Conservation (phyloP, 2,113 vertebrate genomes). For the Podarcis cretensis region DNA sequence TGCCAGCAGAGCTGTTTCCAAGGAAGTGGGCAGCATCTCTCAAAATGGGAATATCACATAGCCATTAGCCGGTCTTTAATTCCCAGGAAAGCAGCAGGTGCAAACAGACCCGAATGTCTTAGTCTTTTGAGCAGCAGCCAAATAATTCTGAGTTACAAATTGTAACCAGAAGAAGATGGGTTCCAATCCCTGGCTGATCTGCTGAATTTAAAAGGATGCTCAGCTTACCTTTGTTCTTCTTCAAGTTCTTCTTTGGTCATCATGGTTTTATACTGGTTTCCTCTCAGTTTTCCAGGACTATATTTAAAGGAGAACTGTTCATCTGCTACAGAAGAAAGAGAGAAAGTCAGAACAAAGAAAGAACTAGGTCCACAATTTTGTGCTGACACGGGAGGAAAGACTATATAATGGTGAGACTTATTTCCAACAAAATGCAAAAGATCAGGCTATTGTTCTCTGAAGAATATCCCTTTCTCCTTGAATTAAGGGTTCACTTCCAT, state of each 20-base stretch:
- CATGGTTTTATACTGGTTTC: constrained; percentile 85
- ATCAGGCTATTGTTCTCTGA: background rate
- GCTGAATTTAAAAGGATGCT: constrained; percentile 25
- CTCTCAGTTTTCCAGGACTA: constrained; percentile 83
- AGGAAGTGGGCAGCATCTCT: background rate
- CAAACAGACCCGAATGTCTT: background rate
- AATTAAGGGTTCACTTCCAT: constrained; percentile 32
- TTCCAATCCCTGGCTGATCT: constrained; percentile 4
- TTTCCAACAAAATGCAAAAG: background rate
- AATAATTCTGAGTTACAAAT: background rate
- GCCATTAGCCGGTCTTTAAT: background rate
- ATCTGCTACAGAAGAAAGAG: constrained; percentile 65
- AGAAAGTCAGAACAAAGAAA: background rate
- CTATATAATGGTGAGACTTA: background rate
- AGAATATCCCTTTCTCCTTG: constrained; percentile 6
- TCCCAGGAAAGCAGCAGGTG: background rate
- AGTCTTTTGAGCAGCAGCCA: fast-evolving
- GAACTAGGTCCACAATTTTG: constrained; percentile 24
- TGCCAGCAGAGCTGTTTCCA: background rate
- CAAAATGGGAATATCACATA: background rate
- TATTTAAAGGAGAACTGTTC: constrained; percentile 79
- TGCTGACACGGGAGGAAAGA: background rate
- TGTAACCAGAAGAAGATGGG: background rate
- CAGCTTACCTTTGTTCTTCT: constrained; percentile 91
- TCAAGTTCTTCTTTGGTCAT: constrained; percentile 91